Evolutionary conservation across 2,113 vertebrate species (phyloP), one percentile per base, ranked within the genome.

Genomic region (Amazona guildingii): DNA sequence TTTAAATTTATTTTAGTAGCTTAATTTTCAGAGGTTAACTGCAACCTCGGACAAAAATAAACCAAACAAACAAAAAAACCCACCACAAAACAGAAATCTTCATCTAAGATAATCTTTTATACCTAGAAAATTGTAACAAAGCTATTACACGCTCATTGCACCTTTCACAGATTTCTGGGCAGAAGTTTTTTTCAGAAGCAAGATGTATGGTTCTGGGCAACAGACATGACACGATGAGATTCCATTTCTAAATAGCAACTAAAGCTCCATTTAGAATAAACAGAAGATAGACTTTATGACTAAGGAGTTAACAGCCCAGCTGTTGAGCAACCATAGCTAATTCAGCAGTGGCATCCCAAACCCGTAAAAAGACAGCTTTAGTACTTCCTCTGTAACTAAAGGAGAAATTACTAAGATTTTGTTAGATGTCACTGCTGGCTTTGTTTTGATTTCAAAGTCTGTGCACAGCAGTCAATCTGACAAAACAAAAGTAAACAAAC

Each of bases 231-330:
- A 90, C 4, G 2, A 86, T 70, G 83, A 83, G 64, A 88, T 84
- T 92, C 88, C 20, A 67, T 41, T 67, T 91, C 86, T 94, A 97
- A 91, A 86, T 41, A 94, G n/a, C 69, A 92, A 31, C 73, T 84
- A 68, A 94, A 88, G 64, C 80, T 88, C 78, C 88, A 84, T 86
- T 88, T 96, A 94, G 88, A 95, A 78, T 54, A 92, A 95, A 88
- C 23, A 93, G 85, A 70, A 96, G 86, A 96, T 24, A 89, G 89
- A 87, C 41, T 94, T 96, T 91, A 94, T 62, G 41, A 88, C 63
- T 89, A 55, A 94, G 57, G 74, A 97, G 89, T 95, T 95, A 95
- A 96, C 4, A 7, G 78, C 81, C 93, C 93, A 95, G 91, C 95
- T 97, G 95, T 94, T 94, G 67, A 92, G 78, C 67, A 91, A 69